Evolutionary conservation across 2,113 vertebrate genomes (phyloP).

Genomic region (Chaetodon auriga): DNA sequence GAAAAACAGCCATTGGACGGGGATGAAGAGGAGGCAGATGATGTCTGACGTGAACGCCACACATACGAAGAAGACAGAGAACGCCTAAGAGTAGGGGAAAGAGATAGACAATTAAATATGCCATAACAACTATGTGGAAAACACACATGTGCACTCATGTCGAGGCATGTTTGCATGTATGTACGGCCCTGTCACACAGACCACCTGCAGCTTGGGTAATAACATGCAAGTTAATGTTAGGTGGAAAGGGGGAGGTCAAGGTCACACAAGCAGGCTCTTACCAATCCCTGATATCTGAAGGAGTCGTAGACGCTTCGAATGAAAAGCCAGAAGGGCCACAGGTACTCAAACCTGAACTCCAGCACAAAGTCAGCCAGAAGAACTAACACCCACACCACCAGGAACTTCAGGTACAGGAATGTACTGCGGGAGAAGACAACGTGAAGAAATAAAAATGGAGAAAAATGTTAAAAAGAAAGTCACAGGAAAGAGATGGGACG

Average conservation of each 20-base stretch:
- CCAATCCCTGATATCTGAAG: constrained; percentile 99
- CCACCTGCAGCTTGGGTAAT: neutral
- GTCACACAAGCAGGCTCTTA: constrained; percentile 71
- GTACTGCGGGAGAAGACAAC: constrained; percentile 84
- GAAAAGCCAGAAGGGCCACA: constrained; percentile 99
- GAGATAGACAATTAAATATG: constrained; percentile 4
- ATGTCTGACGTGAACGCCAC: constrained; percentile 99
- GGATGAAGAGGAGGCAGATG: constrained; percentile 98
- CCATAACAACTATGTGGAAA: neutral
- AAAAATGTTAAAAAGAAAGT: neutral
- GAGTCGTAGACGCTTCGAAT: constrained; percentile 99
- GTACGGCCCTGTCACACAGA: neutral
- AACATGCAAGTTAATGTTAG: neutral
- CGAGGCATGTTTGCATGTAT: neutral
- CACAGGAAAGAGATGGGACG: neutral
- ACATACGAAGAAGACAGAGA: constrained; percentile 99
- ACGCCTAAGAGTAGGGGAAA: constrained; percentile 86
- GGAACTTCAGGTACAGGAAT: constrained; percentile 98
- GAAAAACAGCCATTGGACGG: constrained; percentile 97
- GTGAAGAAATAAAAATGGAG: neutral
- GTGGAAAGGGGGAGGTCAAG: neutral
- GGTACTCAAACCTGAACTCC: constrained; percentile 98
- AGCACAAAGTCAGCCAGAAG: constrained; percentile 97
- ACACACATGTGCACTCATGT: neutral
- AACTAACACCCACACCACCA: constrained; percentile 98